Base-by-base conservation (phyloP, 2,797 vertebrate genomes). In the Oryzias dopingdopingensis region DNA sequence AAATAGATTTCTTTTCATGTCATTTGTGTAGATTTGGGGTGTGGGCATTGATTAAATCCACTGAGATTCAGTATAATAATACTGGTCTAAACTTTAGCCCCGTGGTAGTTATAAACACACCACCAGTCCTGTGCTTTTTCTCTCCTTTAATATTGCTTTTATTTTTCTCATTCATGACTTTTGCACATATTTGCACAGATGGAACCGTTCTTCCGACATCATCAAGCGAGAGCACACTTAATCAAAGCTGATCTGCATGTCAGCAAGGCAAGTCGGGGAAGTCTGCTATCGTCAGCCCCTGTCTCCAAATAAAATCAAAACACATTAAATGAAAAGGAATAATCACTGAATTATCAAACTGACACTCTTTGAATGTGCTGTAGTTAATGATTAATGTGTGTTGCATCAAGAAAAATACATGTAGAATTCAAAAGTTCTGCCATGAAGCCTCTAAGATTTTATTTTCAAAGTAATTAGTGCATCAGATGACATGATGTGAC, bases 181-280 rank as follows among this genome's bases (percentile, higher is more conserved):
- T 45, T 23, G 22, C 24, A 37, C 23, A 22, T 29, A 37, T 65
- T 59, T 64, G 49, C 23, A 56, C 22, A 42, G 47, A 47, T 55
- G 50, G 32, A 76, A 56, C 22, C 13, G 42, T 71, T 56, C 51
- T 49, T 62, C 20, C 56, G 14, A 67, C 26, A 62, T 64, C 26
- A 62, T 64, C 49, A 59, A 56, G 26, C 49, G 32, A 37, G 32
- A 37, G 32, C 32, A 61, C 22, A 63, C 44, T 49, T 70, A 68
- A 70, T 70, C 50, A 72, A 62, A 75, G 62, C 23, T 37, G 23
- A 58, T 60, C 24, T 26, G n/a, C 48, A 59, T 56, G 32, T 72
- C 49, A 61, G 56, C 32, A 52, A 2, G 42, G 46, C 26, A 26
- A 56, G 42, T 17, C 26, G 56, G 32, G 16, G 22, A 72, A 55